Base-by-base conservation (phyloP, 2,888 invertebrate genomes). In the Mermis nigrescens region DNA sequence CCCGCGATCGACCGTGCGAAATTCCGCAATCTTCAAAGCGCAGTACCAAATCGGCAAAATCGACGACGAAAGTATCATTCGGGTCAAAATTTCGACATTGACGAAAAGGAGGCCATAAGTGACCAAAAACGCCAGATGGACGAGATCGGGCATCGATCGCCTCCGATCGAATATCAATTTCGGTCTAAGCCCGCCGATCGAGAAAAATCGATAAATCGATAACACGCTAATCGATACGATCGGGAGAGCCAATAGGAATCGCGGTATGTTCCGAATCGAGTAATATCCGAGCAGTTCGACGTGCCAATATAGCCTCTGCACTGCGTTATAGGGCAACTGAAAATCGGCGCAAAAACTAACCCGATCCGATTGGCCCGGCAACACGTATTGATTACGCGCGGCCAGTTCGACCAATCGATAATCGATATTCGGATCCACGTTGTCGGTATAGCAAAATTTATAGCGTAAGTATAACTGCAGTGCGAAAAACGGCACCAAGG, bases 281-380 rank as follows among this genome's bases (percentile, higher is more conserved):
- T 87, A 98, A 76, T 98, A 94, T n/a, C 60, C 62, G 28, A 70
- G 75, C 66, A 91, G 83, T 0, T 94, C 92, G 53, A 95, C 88
- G 74, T 88, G 80, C 95, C 95, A 98, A 72, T 95, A 92, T 67
- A 85, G 82, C 31, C 79, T 80, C 74, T 98, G 95, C 57, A 95
- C 80, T 68, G 86, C 85, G 0, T 83, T 80, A 22, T 53, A 53
- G 3, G 27, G 54, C 7, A 94, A 92, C 12, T 7, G 54, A 7
- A 94, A 92, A n/a, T n/a, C n/a, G n/a, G n/a, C n/a, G n/a, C n/a
- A n/a, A n/a, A n/a, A n/a, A n/a, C n/a, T n/a, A n/a, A n/a, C n/a
- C n/a, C n/a, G n/a, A n/a, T n/a, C n/a, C n/a, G n/a, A n/a, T n/a
- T n/a, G n/a, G n/a, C n/a, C n/a, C n/a, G n/a, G n/a, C n/a, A n/a